These are phyloP conservation scores for Lerema accius DNA, from an alignment of 1,140 invertebrate genomes.

Conservation along the genomic window DNA sequence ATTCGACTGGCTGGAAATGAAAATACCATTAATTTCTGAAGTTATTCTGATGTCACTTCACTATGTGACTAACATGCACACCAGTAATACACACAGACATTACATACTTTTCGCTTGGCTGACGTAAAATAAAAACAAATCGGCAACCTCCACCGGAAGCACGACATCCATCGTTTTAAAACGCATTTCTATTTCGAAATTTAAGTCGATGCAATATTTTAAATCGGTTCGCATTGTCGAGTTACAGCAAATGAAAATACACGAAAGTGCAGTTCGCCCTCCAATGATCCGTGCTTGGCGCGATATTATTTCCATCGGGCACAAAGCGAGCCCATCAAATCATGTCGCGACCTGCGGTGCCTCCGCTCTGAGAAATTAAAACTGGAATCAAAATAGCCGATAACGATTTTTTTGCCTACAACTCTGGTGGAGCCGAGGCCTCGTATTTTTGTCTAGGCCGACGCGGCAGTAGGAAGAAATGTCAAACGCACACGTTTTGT, in stretches of 20 bases:
- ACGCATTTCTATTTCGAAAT: conserved; percentile 35
- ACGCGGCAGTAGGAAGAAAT: no score
- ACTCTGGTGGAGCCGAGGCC: no score
- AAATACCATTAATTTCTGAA: no score
- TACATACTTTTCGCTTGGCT: no score
- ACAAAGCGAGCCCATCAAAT: conserved; percentile 73
- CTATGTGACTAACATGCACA: no score
- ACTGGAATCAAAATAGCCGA: conserved; percentile 54
- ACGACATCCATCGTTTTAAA: conserved; percentile 31
- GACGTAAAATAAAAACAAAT: not conserved
- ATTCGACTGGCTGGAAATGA: no score
- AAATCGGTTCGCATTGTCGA: conserved; percentile 67
- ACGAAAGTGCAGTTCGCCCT: conserved; percentile 56
- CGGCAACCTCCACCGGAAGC: conserved; percentile 11
- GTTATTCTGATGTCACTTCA: no score
- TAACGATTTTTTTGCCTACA: conserved; percentile 31
- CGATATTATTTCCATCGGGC: conserved; percentile 63
- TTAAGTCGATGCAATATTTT: conserved; percentile 68
- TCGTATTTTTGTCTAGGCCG: no score
- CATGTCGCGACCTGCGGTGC: conserved; percentile 46
- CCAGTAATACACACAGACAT: no score
- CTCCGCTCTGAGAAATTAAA: conserved; percentile 61
- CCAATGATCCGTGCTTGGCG: conserved; percentile 63
- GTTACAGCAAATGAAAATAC: conserved; percentile 66
- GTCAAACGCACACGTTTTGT: no score